Base-by-base conservation (phyloP, 2,888 invertebrate genomes). In the Brachyptera risi region DNA sequence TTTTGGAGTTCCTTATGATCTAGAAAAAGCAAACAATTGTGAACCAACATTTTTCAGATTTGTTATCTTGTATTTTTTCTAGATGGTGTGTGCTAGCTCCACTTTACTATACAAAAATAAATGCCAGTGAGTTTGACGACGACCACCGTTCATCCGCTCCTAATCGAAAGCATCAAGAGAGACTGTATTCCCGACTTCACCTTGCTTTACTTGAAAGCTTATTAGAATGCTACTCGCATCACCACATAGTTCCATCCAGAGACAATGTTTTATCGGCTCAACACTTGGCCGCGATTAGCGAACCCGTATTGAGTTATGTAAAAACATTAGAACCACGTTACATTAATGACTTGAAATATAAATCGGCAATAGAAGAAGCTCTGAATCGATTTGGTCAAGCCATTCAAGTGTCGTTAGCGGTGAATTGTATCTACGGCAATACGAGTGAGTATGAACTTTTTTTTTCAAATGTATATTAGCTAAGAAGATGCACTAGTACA, bases 341-440 rank as follows among this genome's bases (percentile, higher is more conserved):
- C n/a, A n/a, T n/a, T n/a, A n/a, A n/a, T n/a, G n/a, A n/a, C n/a
- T n/a, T n/a, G n/a, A n/a, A n/a, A n/a, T n/a, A n/a, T n/a, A n/a
- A n/a, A n/a, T 56, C 67, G 65, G 47, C 69, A 68, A 74, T 81
- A 21, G 81, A 87, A 74, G 78, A 83, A 54, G 80, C 83, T 54
- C 75, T 93, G 63, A 91, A 93, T 72, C 80, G 93, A 69, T 82
- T 90, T 67, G 90, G 90, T 0, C 94, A 94, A 73, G 85, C 90
- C 0, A 80, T 92, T 1, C 92, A 93, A 74, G 86, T 93, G 13
- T 87, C 89, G 0, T 76, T 92, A 31, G 84, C 87, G 17, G 85
- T 87, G 24, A 87, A 87, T 63, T 90, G 90, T 73, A 83, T 92
- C 47, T 88, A 88, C 71, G 90, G 91, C 23, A 91, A 90, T 72